Evolutionary conservation across 2,797 vertebrate species (phyloP), one percentile per base, ranked within the genome.

Genomic region (Leptoclinus maculatus): DNA sequence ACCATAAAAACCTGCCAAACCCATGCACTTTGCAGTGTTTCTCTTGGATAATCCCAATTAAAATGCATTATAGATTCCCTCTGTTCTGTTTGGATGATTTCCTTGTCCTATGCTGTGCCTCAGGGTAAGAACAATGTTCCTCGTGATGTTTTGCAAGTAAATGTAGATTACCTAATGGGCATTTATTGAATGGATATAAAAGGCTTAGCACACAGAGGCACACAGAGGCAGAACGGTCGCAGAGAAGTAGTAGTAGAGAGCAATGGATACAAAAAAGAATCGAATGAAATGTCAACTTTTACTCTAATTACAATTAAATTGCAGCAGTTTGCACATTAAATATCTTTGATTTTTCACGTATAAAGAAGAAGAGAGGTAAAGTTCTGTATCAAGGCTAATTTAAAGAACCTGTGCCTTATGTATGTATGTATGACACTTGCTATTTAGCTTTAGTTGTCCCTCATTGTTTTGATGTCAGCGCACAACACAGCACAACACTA

Each of bases 401-500:
- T 38, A 45, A 70, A 70, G 34, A 64, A 45, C 3, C 11, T 36
- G 17, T 59, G 9, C 32, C 47, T 51, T 51, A 59, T 59, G 70
- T 51, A 83, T 73, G 38, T 19, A n/a, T n/a, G n/a, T n/a, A n/a
- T n/a, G n/a, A n/a, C n/a, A 49, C 29, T 8, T 70, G 27, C 58
- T 43, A 75, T 81, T 87, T 59, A 77, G 17, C 39, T 32, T 59
- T 10, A 59, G 53, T 60, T 84, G 87, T 79, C 19, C 54, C 51
- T 82, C 60, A 80, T 89, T 88, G 88, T 91, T 66, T 57, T 64
- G 72, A 74, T 75, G 60, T 80, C 38, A 80, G 66, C 67, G 27
- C 71, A 49, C 68, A 72, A 86, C 83, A 84, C 76, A 75, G 70
- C 83, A 36, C 47, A 86, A 73, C 66, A 45, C 84, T 87, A 88